Base-by-base conservation (phyloP, 2,888 invertebrate species). In the Diploptera punctata region DNA sequence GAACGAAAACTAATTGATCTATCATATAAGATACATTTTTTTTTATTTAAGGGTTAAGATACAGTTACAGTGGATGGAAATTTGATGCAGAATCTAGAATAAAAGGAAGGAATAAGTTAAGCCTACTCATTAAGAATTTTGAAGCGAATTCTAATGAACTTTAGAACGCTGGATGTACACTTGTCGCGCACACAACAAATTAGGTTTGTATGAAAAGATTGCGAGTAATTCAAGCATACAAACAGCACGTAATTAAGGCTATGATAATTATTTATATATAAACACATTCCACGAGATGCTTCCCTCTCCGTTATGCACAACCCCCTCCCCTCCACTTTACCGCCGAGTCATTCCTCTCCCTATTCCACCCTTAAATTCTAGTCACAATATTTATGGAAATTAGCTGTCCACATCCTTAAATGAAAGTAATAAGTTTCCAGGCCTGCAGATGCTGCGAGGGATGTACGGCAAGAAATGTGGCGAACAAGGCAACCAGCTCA, bases 351-450 rank as follows among this genome's bases (percentile, higher is more conserved):
- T 67, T 44, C 67, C 71, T 67, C 68, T 61, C 49, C 60, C 72
- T 60, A 47, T 49, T 3, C 57, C 60, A 38, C 26, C 60, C 68
- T 68, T 72, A 72, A 72, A 61, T 72, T 71, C 57, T 67, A 72
- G 72, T 60, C 68, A 54, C 71, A 57, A 68, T 72, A 73, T 78
- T 77, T 78, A 78, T 78, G 77, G 77, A 77, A 78, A 78, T 78
- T 77, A 77, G 77, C 77, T 77, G 77, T 78, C 78, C 77, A 76
- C 78, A 75, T 77, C 75, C 77, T 70, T 76, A 78, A 78, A 78
- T 77, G 77, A 78, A 78, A 76, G 74, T 77, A 77, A 77, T 78
- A 78, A 62, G 70, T 70, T 70, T 65, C 70, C 62, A 33, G 31
- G 49, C 21, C 70, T 21, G 70, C 70, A 62, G 61, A 62, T 70